These are phyloP conservation scores for Naja naja DNA, from an alignment of 2,113 vertebrate species.

Conservation along the genomic window DNA sequence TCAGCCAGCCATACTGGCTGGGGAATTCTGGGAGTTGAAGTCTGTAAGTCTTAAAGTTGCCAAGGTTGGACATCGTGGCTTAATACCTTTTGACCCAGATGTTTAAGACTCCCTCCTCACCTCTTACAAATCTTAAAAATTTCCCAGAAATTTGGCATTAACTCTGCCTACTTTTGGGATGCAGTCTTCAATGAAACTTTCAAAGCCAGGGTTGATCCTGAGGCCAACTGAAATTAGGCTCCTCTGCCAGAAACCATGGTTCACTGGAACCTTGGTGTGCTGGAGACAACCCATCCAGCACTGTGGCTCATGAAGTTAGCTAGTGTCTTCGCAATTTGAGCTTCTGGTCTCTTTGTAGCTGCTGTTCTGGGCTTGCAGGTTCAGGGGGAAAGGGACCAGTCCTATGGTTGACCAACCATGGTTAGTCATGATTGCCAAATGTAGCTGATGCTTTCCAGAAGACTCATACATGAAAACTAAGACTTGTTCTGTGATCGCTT, in stretches of 20 bases:
- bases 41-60: no score
- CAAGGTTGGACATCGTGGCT: not conserved
- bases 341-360: not conserved
- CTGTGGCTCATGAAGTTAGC: not conserved
- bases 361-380: not conserved
- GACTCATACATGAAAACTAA: not conserved
- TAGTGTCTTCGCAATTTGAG: not conserved
- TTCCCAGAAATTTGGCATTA: not conserved
- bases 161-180: not conserved
- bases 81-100: not conserved
- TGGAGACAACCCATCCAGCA: not conserved
- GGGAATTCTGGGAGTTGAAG: no score
- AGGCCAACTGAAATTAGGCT: not conserved
- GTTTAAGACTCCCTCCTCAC: not conserved
- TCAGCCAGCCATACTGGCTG: not conserved
- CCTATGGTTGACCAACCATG: not conserved
- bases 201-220: not conserved
- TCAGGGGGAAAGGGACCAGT: not conserved
- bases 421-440: not conserved
- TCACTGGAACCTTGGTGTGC: not conserved
- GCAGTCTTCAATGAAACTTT: not conserved
- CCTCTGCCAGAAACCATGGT: not conserved
- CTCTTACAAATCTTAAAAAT: not conserved
- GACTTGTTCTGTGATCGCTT: not conserved
- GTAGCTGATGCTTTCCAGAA: not conserved